Evolutionary conservation across 2,113 vertebrate genomes (phyloP).

Genomic region (Ictalurus punctatus): DNA sequence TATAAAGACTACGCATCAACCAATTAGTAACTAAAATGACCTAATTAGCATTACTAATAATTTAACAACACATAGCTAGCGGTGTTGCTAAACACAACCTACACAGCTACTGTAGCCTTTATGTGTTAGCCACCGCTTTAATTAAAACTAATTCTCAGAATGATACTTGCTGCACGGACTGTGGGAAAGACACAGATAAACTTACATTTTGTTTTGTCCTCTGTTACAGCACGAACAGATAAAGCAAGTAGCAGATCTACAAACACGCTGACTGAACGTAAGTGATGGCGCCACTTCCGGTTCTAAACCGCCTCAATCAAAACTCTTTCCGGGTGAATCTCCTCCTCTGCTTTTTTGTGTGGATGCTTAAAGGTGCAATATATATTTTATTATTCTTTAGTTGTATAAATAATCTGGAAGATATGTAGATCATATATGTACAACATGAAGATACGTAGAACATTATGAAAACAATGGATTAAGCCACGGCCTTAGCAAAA

Average conservation of each 20-base stretch:
- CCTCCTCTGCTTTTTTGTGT: neutral
- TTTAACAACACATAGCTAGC: neutral
- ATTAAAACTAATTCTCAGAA: neutral
- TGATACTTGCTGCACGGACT: neutral
- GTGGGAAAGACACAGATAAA: neutral
- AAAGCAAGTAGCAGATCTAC: neutral
- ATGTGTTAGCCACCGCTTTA: no score
- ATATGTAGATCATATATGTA: neutral
- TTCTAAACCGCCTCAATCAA: neutral
- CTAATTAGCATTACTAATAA: neutral
- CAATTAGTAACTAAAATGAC: neutral
- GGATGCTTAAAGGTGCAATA: neutral
- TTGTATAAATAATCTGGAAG: neutral
- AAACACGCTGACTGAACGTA: slow-evolving; percentile 16
- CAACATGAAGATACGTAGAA: neutral
- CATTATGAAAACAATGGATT: neutral
- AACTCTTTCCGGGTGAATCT: neutral
- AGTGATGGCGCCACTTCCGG: neutral
- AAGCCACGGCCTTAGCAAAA: neutral
- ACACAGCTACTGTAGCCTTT: neutral
- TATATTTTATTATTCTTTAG: neutral
- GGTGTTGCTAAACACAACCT: neutral
- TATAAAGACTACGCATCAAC: neutral
- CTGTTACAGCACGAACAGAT: neutral
- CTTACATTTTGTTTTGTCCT: slow-evolving; percentile 10